Evolutionary conservation across 1,140 invertebrate species (phyloP), one percentile per base, ranked within the genome.

Genomic region (Armadillidium nasatum): DNA sequence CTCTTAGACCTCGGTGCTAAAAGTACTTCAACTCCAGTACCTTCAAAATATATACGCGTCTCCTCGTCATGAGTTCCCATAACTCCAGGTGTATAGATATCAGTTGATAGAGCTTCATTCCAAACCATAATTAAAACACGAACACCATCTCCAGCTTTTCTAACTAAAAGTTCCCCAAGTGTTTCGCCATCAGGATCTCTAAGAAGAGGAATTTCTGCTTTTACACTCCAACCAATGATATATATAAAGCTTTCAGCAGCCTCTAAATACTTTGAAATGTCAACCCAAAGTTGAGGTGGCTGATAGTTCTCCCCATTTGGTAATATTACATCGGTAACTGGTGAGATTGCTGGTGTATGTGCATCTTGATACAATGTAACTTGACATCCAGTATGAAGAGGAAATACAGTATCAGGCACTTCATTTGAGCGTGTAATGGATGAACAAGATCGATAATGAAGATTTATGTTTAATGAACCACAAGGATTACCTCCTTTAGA

Each of bases 1-100:
- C 73, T 77, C 72, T 82, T 82, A 22, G 76, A 71, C 22, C 80
- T 74, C n/a, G 80, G 78, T 15, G 81, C 76, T 33, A 79, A 44
- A 22, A 80, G 71, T 7, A 81, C 81, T 22, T 81, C 80, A 15
- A 82, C 82, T 66, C 79, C 80, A 33, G 77, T 79, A 2, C 80
- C 82, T 21, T 79, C 79, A 73, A 82, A 82, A 72, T 77, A 82
- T 21, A 77, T 74, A 22, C 79, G 73, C 4, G 82, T 82, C 33
- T 82, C 82, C 69, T 82, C 82, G 72, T 82, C 82, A 66, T 82
- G 82, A 19, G 82, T 82, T 10, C 82, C 82, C 82, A 82, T 82
- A 9, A 82, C 67, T 15, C 82, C 82, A 33, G 80, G 71, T 7
- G 78, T 82, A 33, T 78, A 81, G 4, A 81, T 72, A 15, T 82